Evolutionary conservation across 2,113 vertebrate genomes (phyloP).

Genomic region (Acanthisitta chloris): DNA sequence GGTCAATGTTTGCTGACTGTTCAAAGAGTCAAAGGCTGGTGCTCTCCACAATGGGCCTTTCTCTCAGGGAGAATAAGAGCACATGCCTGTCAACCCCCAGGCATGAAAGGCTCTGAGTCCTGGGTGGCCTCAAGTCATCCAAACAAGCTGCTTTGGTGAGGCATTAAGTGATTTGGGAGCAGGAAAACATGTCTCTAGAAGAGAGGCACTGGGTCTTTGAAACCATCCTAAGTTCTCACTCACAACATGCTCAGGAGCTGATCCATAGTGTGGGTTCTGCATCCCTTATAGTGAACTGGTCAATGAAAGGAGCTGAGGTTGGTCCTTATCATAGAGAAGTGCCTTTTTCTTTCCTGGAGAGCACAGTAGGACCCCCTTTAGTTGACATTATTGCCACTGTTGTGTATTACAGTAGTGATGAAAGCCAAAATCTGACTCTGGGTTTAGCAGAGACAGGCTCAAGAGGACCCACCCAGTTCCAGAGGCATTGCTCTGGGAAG

Average conservation of each 20-base stretch:
- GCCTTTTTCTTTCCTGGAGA: neutral
- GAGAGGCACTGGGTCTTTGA: neutral
- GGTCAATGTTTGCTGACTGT: neutral
- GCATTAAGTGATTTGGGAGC: neutral
- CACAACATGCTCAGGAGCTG: neutral
- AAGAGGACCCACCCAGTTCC: neutral
- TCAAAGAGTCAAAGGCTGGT: neutral
- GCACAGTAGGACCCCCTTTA: neutral
- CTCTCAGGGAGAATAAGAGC: neutral
- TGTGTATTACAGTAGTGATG: neutral
- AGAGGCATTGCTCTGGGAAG: neutral
- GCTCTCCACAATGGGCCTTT: neutral
- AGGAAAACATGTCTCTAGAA: neutral
- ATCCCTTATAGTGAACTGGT: neutral
- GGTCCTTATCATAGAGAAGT: neutral
- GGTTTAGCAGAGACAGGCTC: neutral
- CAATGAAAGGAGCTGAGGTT: neutral
- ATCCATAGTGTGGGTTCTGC: neutral
- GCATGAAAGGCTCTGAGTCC: neutral
- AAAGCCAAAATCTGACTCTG: neutral
- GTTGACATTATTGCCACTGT: neutral
- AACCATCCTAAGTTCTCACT: neutral
- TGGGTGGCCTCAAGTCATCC: neutral
- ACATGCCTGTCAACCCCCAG: neutral
- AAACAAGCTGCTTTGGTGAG: neutral